phyloP scores from a whole-genome alignment of 1,140 invertebrate species.

The Bombus sibiricus region DNA sequence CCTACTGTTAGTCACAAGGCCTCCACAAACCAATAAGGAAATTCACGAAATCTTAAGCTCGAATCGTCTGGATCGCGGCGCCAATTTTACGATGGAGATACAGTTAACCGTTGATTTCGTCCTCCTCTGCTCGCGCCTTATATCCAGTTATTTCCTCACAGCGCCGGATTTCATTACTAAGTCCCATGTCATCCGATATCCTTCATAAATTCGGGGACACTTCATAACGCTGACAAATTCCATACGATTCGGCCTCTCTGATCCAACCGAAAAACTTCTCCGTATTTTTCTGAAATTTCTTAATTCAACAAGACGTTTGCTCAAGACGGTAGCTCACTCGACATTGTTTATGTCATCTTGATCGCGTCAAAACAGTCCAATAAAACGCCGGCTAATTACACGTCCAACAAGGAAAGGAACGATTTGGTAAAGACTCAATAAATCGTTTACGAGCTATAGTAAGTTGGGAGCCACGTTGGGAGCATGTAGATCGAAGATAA shows the following conservation, averaged over 20 bases:
- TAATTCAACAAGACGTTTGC: neutral
- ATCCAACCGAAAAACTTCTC: neutral
- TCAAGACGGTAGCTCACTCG: neutral
- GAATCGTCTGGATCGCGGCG: conserved; percentile 2
- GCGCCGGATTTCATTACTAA: neutral
- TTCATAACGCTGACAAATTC: neutral
- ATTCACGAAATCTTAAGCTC: conserved; percentile 30
- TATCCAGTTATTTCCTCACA: neutral
- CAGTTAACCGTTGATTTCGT: conserved; percentile 51
- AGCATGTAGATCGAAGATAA: conserved; percentile 30
- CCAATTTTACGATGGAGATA: conserved; percentile 56
- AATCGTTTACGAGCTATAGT: neutral
- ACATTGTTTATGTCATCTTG: conserved; percentile 29
- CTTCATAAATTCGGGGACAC: neutral
- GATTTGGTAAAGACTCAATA: neutral
- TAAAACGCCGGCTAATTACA: conserved; percentile 31
- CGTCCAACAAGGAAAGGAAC: neutral
- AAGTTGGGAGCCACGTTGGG: neutral
- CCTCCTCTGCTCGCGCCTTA: neutral
- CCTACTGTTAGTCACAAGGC: neutral
- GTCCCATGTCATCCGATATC: neutral
- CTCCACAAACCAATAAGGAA: conserved; percentile 59
- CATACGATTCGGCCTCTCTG: neutral
- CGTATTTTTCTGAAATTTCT: neutral
- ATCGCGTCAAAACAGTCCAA: neutral